Evolutionary conservation across 2,797 vertebrate genomes (phyloP).

Genomic region (Cephalopachus bancanus): DNA sequence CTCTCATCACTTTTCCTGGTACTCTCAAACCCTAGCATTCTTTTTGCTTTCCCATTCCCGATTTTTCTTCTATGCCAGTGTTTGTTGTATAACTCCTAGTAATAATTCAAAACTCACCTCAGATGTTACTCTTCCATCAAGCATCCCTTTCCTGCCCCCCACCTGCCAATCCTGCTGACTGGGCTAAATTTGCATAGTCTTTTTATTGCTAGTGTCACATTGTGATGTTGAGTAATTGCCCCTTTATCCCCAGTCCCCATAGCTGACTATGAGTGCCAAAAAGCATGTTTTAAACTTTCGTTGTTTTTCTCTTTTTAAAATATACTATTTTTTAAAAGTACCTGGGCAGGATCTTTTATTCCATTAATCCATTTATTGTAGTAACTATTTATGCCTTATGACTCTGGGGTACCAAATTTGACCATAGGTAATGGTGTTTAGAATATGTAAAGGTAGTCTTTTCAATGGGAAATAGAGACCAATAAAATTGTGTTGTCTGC

Average conservation of each 20-base stretch:
- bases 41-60: not conserved
- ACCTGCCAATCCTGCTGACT: not conserved
- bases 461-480: not conserved
- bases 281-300: not conserved
- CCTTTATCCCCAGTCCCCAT: rapidly evolving
- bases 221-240: not conserved
- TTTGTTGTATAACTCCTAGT: not conserved
- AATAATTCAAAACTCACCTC: not conserved
- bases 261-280: not conserved
- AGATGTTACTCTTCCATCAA: not conserved
- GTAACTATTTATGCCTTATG: not conserved
- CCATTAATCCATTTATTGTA: not conserved
- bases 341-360: not conserved
- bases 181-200: not conserved
- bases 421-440: not conserved
- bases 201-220: not conserved
- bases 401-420: not conserved
- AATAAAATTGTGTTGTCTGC: not conserved
- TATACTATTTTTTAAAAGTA: not conserved
- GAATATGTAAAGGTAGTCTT: not conserved
- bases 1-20: not conserved
- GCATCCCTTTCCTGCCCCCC: not conserved
- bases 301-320: not conserved
- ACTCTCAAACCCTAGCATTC: not conserved
- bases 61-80: not conserved